These are phyloP conservation scores for Norana najaformis DNA, from an alignment of 2,888 invertebrate genomes.

Conservation along the genomic window DNA sequence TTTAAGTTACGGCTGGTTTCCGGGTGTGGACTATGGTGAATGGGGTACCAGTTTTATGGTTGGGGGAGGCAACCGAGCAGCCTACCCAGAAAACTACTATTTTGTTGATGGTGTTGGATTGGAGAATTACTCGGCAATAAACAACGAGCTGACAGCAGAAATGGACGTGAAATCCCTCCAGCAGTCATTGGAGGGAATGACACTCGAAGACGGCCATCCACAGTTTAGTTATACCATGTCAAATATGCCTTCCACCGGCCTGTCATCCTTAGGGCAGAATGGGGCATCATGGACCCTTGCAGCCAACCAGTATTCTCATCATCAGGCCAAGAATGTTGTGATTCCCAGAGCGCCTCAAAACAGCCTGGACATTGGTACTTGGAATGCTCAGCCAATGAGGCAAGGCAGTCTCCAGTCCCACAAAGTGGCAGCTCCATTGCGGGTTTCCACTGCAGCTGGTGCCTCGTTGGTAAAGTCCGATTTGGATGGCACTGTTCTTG, in stretches of 20 bases:
- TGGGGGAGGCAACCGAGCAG: not conserved
- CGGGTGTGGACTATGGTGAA: constrained; percentile 22
- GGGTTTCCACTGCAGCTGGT: not conserved
- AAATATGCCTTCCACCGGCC: not conserved
- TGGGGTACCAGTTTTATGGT: not conserved
- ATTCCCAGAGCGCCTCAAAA: constrained; percentile 23
- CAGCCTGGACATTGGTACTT: not conserved
- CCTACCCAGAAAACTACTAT: constrained; percentile 28
- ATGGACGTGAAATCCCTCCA: constrained; percentile 14
- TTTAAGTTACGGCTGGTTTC: constrained; percentile 14
- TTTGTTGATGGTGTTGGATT: constrained; percentile 26
- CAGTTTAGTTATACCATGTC: constrained; percentile 25
- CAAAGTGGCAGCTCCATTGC: not conserved
- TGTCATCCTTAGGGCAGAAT: constrained; percentile 17
- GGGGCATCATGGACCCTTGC: constrained; percentile 18
- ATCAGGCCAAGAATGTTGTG: constrained; percentile 7
- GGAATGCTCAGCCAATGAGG: constrained; percentile 16
- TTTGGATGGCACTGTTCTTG: not conserved
- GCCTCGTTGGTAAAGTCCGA: not conserved
- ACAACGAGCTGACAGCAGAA: not conserved
- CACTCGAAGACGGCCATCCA: not conserved
- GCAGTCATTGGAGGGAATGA: constrained; percentile 22
- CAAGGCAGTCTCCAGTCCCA: not conserved
- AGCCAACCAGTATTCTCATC: constrained; percentile 23
- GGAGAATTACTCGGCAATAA: constrained; percentile 9